A percentile compares a stretch with the other conserved stretches of the same genome.
Conservation (phyloP, 2,797 vertebrate genomes). For the Acomys russatus region DNA sequence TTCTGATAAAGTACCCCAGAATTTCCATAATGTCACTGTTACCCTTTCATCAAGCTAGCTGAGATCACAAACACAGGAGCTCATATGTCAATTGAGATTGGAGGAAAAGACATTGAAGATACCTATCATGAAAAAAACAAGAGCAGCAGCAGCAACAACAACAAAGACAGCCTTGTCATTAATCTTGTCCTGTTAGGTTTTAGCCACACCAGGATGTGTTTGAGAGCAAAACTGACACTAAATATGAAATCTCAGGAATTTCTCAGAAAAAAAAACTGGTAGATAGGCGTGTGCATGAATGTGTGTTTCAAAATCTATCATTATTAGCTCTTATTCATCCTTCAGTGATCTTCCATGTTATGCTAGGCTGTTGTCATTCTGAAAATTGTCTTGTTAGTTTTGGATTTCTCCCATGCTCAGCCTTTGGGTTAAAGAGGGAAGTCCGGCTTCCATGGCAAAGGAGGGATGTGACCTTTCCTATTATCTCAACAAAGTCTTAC, state of each 20-base stretch:
- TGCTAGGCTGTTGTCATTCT: background rate
- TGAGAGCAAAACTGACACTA: background rate
- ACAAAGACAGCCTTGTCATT: background rate
- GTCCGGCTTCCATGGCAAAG: background rate
- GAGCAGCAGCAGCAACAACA: background rate
- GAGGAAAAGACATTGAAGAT: background rate
- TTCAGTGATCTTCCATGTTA: background rate
- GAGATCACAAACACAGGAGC: background rate
- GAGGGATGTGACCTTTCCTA: background rate
- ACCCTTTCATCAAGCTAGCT: background rate
- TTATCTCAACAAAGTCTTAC: background rate
- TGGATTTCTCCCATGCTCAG: background rate
- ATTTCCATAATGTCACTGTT: background rate
- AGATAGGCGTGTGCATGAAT: background rate
- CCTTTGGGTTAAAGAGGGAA: background rate
- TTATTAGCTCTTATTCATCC: background rate
- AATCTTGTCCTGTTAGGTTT: background rate
- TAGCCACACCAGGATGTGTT: background rate
- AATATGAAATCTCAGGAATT: background rate
- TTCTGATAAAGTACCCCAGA: background rate
- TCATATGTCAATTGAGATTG: background rate
- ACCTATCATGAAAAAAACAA: background rate
- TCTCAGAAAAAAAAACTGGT: background rate
- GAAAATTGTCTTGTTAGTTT: background rate
- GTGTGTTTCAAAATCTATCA: background rate